Base-by-base conservation (phyloP, 2,797 vertebrate genomes). In the Neopelma chrysocephalum region DNA sequence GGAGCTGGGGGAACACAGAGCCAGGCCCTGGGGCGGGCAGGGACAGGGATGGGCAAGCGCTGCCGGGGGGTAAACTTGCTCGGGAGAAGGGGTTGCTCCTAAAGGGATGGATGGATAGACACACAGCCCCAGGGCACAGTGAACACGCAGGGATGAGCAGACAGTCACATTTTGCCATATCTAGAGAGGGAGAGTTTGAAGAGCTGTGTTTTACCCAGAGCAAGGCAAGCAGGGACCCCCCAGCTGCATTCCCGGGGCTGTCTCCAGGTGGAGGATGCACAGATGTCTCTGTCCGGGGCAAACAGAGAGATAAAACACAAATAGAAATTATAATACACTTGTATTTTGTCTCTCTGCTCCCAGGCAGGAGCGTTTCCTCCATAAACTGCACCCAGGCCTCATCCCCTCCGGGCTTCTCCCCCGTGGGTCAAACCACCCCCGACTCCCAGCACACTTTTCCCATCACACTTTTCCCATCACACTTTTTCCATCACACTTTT, bases 21-120 rank as follows among this genome's bases (percentile, higher is more conserved):
- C 3, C 14, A 25, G 42, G 6, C 56, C 79, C 43, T 6, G 40
- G 36, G 40, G 50, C 4, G 4, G 58, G 58, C 48, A 15, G 68
- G 0, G 16, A 26, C 40, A 15, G 68, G 0, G 16, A 26, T 40
- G 53, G 77, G 40, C 3, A 2, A 53, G 7, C 1, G 0, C 40
- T 58, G 48, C 53, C 3, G 22, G 65, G 2, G 54, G 48, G 65
- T 9, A 36, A 51, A 29, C 0, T 4, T 11, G 60, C 42, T 54
- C 12, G 2, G 73, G 78, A 1, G 2, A 11, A 47, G 43, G 34
- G 19, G 42, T 20, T 54, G 75, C 60, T 81, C 48, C 0, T 3
- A 20, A 12, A 20, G 38, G 38, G 38, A 38, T 12, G 38, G 38
- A 38, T 12, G 51, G n/a, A 4, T 6, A 36, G 69, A 21, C 25